Evolutionary conservation across 2,888 invertebrate species (phyloP).

Genomic region (Mesoligia furuncula): DNA sequence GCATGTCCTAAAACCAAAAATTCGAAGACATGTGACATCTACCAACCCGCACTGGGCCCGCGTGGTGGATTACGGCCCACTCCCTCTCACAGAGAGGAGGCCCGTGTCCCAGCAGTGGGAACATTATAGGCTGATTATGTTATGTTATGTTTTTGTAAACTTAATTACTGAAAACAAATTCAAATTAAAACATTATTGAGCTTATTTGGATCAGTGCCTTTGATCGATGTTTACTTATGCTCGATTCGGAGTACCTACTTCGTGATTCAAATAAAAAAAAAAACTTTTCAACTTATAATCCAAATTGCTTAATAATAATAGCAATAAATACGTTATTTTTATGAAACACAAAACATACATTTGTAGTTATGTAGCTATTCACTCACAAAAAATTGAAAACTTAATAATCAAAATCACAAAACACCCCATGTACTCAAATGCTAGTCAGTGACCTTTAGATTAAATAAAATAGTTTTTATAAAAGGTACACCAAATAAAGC

Average conservation of each 20-base stretch:
- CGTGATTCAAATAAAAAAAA: not conserved
- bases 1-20: too few species aligned
- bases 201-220: not conserved
- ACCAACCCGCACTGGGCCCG: too few species aligned
- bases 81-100: too few species aligned
- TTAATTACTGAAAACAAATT: not conserved
- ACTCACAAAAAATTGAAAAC: not conserved
- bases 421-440: too few species aligned
- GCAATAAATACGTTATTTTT: not conserved
- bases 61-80: too few species aligned
- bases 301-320: not conserved
- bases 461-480: not conserved
- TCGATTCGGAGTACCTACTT: not conserved
- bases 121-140: too few species aligned
- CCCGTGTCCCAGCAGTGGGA: too few species aligned
- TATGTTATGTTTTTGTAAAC: not conserved
- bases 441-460: not conserved
- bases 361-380: not conserved
- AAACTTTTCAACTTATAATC: not conserved
- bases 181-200: not conserved
- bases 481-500: not conserved
- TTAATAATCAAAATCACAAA: not conserved
- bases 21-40: too few species aligned
- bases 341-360: not conserved
- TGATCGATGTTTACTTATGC: not conserved